These are phyloP conservation scores for Trichonephila clavata DNA, from an alignment of 1,140 invertebrate species.

Conservation along the genomic window DNA sequence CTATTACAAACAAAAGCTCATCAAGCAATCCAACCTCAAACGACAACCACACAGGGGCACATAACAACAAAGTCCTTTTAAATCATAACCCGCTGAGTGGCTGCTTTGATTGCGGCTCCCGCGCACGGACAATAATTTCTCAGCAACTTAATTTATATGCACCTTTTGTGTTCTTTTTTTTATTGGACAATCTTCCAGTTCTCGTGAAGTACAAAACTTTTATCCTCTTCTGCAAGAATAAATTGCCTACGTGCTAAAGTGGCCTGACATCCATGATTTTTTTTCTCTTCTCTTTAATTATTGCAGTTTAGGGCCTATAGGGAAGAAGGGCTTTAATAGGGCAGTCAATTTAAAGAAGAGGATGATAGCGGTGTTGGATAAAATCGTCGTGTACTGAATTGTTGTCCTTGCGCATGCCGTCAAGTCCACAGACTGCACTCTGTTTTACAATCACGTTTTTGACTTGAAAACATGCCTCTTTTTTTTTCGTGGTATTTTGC, in stretches of 20 bases:
- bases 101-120: neutral
- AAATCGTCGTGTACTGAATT: too few relatives aligned
- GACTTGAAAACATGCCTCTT: neutral
- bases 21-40: neutral
- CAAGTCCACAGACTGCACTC: neutral
- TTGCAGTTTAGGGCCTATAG: neutral
- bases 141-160: constrained; percentile 9
- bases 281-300: neutral
- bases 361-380: too few relatives aligned
- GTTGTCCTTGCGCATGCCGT: too few relatives aligned
- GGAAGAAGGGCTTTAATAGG: too few relatives aligned
- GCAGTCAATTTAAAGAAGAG: too few relatives aligned
- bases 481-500: neutral
- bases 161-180: constrained; percentile 7
- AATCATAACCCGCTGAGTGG: neutral
- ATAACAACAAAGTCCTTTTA: neutral
- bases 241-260: neutral
- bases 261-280: neutral
- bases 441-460: constrained; percentile 3
- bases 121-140: neutral
- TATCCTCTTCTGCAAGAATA: neutral
- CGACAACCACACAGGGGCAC: neutral
- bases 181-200: neutral
- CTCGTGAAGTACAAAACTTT: neutral
- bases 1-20: neutral